phyloP scores from a whole-genome alignment of 1,140 invertebrate species.

The Temnothorax nylanderi region DNA sequence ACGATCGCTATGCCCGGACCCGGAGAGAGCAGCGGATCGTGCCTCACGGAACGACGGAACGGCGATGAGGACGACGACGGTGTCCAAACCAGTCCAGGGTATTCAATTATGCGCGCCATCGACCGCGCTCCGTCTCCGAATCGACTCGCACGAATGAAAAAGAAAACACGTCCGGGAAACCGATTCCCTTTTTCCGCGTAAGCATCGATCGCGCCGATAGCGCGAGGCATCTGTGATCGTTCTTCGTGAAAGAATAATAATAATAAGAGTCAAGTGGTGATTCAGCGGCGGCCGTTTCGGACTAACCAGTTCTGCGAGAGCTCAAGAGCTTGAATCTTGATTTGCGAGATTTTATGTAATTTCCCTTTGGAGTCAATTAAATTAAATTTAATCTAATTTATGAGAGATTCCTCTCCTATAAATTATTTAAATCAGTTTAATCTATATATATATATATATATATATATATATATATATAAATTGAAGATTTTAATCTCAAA shows the following conservation, averaged over 20 bases:
- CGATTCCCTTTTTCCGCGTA: slow-evolving; percentile 22
- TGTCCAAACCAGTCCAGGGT: slow-evolving; percentile 46
- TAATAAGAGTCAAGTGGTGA: slow-evolving; percentile 13
- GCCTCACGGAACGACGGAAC: slow-evolving; percentile 30
- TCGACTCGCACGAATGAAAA: slow-evolving; percentile 31
- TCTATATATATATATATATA: too few species aligned
- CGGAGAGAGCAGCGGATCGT: slow-evolving; percentile 32
- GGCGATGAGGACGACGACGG: neutral
- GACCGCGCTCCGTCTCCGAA: slow-evolving; percentile 31
- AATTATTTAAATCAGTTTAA: neutral
- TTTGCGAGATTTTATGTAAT: neutral
- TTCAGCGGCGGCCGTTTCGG: neutral
- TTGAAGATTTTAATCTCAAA: neutral
- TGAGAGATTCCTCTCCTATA: neutral
- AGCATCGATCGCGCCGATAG: slow-evolving; percentile 13
- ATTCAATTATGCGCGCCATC: slow-evolving; percentile 59
- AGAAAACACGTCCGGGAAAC: slow-evolving; percentile 29
- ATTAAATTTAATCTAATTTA: neutral
- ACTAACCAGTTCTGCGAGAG: neutral
- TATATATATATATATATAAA: too few species aligned
- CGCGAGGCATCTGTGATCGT: neutral
- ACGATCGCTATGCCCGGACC: slow-evolving; percentile 57
- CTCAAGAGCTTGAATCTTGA: neutral
- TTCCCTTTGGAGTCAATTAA: neutral
- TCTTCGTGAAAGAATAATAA: slow-evolving; percentile 26